phyloP scores from a whole-genome alignment of 2,113 vertebrate genomes.

The Neodontobutis hainanensis region DNA sequence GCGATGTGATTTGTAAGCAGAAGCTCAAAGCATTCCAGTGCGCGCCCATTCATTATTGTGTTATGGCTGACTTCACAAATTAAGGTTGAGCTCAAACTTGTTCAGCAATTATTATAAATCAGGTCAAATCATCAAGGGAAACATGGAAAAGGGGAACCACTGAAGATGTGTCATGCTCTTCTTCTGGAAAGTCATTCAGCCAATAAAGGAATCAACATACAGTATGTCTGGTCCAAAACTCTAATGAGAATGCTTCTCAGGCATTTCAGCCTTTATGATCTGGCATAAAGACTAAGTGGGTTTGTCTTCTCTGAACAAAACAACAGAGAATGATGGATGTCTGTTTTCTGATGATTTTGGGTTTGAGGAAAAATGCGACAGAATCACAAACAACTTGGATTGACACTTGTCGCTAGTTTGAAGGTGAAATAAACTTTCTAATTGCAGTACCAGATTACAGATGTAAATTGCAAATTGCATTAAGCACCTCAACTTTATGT shows the following conservation, averaged over 20 bases:
- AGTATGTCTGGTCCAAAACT: slow-evolving; percentile 12
- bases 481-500: no score
- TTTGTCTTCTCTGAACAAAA: slow-evolving; percentile 1
- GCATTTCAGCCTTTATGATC: not conserved
- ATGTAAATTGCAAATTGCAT: no score
- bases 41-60: not conserved
- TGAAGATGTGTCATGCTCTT: not conserved
- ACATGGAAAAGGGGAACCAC: not conserved
- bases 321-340: not conserved
- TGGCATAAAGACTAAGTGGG: not conserved
- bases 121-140: not conserved
- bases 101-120: not conserved
- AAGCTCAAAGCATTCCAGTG: not conserved
- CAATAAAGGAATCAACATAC: slow-evolving; percentile 4
- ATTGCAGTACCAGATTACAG: no score
- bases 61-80: not conserved
- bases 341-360: slow-evolving; percentile 11
- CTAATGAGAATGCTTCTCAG: not conserved
- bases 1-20: slow-evolving; percentile 14
- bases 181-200: not conserved
- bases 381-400: no score
- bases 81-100: not conserved
- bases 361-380: not conserved
- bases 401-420: no score
- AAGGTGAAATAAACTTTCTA: no score